These are phyloP conservation scores for Tubulanus polymorphus DNA, from an alignment of 2,888 invertebrate genomes.

Conservation along the genomic window DNA sequence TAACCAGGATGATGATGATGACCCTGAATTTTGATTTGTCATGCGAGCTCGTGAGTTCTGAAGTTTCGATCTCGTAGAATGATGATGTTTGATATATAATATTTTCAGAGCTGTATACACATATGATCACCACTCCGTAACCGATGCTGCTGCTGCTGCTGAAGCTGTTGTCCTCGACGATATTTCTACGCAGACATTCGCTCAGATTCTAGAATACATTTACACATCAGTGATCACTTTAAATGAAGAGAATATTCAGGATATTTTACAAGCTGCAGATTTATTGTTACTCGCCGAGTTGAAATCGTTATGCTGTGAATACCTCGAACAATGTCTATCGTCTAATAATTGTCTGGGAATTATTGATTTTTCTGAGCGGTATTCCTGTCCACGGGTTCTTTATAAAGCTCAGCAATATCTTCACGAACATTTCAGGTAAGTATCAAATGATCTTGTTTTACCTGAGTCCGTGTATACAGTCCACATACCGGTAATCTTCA, in stretches of 20 bases:
- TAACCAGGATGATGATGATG: no score
- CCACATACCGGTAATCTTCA: no score
- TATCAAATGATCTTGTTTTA: not conserved
- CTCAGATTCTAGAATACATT: constrained; percentile 35
- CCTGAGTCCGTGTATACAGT: not conserved
- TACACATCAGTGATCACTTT: constrained; percentile 36
- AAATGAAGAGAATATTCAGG: constrained; percentile 37
- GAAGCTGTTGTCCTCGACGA: constrained; percentile 17
- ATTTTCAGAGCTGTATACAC: constrained; percentile 19
- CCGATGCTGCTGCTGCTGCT: constrained; percentile 7
- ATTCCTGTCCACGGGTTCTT: constrained; percentile 35
- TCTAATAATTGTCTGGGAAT: constrained; percentile 78
- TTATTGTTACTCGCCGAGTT: constrained; percentile 34
- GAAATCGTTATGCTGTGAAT: constrained; percentile 40
- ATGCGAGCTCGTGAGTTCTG: no score
- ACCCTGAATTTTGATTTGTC: no score
- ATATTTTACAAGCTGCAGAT: constrained; percentile 37
- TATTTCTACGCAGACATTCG: constrained; percentile 22
- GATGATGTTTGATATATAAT: not conserved
- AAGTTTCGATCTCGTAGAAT: no score
- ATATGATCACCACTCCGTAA: constrained; percentile 13
- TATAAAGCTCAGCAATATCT: constrained; percentile 29
- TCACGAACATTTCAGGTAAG: constrained; percentile 55
- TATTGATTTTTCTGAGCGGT: constrained; percentile 73
- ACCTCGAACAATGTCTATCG: constrained; percentile 35